phyloP scores from a whole-genome alignment of 2,797 vertebrate genomes.

The Megaceryle alcyon region DNA sequence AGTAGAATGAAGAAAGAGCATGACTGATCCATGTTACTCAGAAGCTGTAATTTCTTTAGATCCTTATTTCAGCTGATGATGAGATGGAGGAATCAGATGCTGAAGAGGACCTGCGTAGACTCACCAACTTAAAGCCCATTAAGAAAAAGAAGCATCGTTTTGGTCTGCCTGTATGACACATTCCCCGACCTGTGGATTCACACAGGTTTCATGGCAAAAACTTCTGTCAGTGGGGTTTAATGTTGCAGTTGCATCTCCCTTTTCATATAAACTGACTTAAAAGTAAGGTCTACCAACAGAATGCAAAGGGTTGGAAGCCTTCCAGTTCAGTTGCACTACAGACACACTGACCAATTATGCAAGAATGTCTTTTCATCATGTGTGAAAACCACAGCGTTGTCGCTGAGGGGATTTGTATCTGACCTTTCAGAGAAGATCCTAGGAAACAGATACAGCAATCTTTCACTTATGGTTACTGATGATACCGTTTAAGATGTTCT shows the following conservation, averaged over 20 bases:
- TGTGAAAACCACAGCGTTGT: not conserved
- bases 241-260: slow-evolving; percentile 38
- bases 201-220: slow-evolving; percentile 27
- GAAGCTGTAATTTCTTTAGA: slow-evolving; percentile 75
- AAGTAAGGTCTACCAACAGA: slow-evolving; percentile 25
- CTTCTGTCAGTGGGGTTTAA: slow-evolving; percentile 50
- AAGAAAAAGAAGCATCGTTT: slow-evolving; percentile 96
- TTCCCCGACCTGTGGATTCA: slow-evolving; percentile 40
- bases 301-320: slow-evolving; percentile 43
- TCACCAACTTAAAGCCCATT: slow-evolving; percentile 87
- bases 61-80: slow-evolving; percentile 96
- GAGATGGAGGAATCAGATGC: slow-evolving; percentile 95
- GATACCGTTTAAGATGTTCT: slow-evolving; percentile 15
- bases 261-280: slow-evolving; percentile 61
- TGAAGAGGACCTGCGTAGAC: slow-evolving; percentile 90
- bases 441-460: not conserved
- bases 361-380: slow-evolving; percentile 60
- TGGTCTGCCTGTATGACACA: slow-evolving; percentile 91
- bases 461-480: not conserved
- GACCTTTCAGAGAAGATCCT: slow-evolving; percentile 16
- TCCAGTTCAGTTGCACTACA: slow-evolving; percentile 79
- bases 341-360: slow-evolving; percentile 81
- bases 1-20: not conserved
- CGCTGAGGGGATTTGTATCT: not conserved
- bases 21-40: not conserved